Evolutionary conservation across 2,797 vertebrate genomes (phyloP), one percentile per base, ranked within the genome.

Genomic region (Erethizon dorsatum): DNA sequence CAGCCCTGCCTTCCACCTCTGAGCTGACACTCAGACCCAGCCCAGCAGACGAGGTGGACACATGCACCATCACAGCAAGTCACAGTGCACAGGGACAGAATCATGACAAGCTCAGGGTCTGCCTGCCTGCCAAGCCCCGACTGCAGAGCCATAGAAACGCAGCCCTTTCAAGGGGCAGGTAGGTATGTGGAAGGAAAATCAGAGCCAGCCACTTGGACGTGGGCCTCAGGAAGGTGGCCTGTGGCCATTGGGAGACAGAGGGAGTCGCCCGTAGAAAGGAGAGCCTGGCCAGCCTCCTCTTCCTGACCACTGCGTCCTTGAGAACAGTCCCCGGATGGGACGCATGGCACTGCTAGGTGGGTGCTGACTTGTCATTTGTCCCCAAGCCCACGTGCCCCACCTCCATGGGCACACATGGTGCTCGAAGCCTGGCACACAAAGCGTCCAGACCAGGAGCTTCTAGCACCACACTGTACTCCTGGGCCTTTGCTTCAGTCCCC

Each of bases 401-500:
- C 61, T 15, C 82, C 7, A 4, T 4, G 41, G 41, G 50, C n/a
- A 24, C 67, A 26, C 0, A 0, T 5, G 33, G 50, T 9, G 12
- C 37, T 22, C 1, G 1, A 2, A 15, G 13, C 8, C 50, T 63
- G 14, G 2, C 47, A 5, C 26, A 20, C 52, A 22, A 15, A 10
- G 54, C 1, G 14, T 85, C 88, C 50, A 83, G 22, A 4, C 59
- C 45, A 31, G 63, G 77, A 26, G 1, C 24, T 63, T 86, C n/a
- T 18, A 50, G 99, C 98, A 98, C 99, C 99, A 98, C 99, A 99
- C 99, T 99, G 99, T 99, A 99, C 99, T 99, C 98, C 98, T 98
- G 98, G 99, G 99, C 99, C 99, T 99, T 99, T 99, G 99, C 98
- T 99, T 99, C 99, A 99, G 98, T 99, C 99, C 99, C 99, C 99